phyloP scores from a whole-genome alignment of 2,888 invertebrate species.

The Latheticus oryzae region DNA sequence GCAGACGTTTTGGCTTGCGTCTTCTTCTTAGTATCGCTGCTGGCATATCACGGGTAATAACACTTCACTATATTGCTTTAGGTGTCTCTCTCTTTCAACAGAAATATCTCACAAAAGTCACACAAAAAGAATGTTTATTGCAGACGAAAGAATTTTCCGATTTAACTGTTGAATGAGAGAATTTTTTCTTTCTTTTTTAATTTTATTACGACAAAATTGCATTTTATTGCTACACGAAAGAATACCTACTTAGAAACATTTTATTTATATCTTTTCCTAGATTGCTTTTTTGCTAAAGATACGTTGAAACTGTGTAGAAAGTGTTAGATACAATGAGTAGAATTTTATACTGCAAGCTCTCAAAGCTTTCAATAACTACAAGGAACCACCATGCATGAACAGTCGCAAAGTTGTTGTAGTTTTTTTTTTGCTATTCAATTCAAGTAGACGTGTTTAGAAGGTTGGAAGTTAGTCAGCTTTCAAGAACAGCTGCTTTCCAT shows the following conservation, averaged over 20 bases:
- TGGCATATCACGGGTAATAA: constrained; percentile 82
- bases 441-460: constrained; percentile 25
- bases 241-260: background rate
- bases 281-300: constrained; percentile 12
- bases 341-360: constrained; percentile 24
- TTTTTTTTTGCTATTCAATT: constrained; percentile 15
- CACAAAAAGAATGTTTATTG: constrained; percentile 30
- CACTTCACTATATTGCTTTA: constrained; percentile 36
- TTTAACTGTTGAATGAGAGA: constrained; percentile 20
- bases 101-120: constrained; percentile 10
- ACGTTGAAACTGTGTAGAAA: constrained; percentile 7
- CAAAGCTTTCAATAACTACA: constrained; percentile 32
- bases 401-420: constrained; percentile 10
- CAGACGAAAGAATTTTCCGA: constrained; percentile 26
- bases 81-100: constrained; percentile 31
- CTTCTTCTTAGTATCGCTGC: constrained; percentile 83
- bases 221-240: background rate
- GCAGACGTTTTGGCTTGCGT: constrained; percentile 88
- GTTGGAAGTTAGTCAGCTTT: constrained; percentile 14
- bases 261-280: background rate
- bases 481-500: too few relatives aligned
- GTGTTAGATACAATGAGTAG: constrained; percentile 25
- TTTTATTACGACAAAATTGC: background rate
- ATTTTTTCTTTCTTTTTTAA: too few relatives aligned
- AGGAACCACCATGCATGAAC: constrained; percentile 30